Evolutionary conservation across 1,140 invertebrate genomes (phyloP).

Genomic region (Dermatophagoides farinae): DNA sequence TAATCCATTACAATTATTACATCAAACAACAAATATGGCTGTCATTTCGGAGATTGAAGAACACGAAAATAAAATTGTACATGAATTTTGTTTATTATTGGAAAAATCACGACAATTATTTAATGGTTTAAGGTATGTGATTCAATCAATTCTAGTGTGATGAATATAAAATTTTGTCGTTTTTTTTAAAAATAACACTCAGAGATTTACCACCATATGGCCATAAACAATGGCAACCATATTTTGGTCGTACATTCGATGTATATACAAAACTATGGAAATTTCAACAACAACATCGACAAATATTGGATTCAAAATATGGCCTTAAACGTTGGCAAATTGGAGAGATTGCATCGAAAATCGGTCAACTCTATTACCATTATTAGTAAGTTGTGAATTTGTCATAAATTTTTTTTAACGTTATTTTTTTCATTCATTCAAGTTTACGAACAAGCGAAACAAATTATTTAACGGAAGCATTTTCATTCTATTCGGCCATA

Average conservation of each 20-base stretch:
- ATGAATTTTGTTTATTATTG: conserved; percentile 84
- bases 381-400: conserved; percentile 58
- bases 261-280: conserved; percentile 97
- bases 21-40: conserved; percentile 17
- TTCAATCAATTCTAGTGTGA: neutral
- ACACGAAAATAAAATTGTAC: conserved; percentile 74
- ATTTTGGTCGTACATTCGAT: conserved; percentile 91
- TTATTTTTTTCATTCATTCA: conserved; percentile 20
- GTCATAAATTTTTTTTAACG: conserved; percentile 14
- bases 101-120: conserved; percentile 95
- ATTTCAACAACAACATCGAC: conserved; percentile 84
- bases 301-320: conserved; percentile 76
- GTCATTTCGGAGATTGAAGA: conserved; percentile 26
- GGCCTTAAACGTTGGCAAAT: conserved; percentile 94
- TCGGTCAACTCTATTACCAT: conserved; percentile 94
- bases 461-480: conserved; percentile 84
- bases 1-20: conserved; percentile 6
- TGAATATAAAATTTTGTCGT: neutral
- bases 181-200: conserved; percentile 10
- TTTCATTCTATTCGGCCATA: conserved; percentile 88
- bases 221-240: conserved; percentile 92
- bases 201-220: conserved; percentile 90
- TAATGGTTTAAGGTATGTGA: conserved; percentile 62
- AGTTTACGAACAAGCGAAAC: conserved; percentile 84
- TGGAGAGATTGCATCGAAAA: conserved; percentile 94